Evolutionary conservation across 2,888 invertebrate species (phyloP).

Genomic region (Punctoribates punctum): DNA sequence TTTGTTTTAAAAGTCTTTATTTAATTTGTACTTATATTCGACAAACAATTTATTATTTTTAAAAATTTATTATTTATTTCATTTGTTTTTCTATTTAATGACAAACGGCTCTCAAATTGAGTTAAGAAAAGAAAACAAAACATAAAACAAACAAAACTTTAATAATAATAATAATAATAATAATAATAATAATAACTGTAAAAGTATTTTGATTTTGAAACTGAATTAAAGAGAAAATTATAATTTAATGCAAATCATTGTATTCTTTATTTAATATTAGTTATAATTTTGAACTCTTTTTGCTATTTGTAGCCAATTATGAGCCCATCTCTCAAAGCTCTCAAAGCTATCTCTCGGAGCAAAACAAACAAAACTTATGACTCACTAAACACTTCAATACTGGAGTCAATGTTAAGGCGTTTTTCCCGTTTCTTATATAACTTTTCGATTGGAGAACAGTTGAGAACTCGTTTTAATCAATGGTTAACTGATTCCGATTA

Average conservation of each 20-base stretch:
- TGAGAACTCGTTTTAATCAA: slow-evolving; percentile 27
- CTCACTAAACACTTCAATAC: slow-evolving; percentile 15
- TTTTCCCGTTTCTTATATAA: slow-evolving; percentile 17
- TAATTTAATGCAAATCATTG: slow-evolving; percentile 29
- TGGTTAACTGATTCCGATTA: slow-evolving; percentile 22
- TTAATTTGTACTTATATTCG: slow-evolving; percentile 24
- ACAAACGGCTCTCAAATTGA: slow-evolving; percentile 5
- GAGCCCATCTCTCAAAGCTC: not conserved
- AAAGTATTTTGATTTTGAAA: not conserved
- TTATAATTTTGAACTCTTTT: slow-evolving; percentile 1
- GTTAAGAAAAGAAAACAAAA: not conserved
- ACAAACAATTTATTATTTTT: slow-evolving; percentile 22
- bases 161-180: not conserved
- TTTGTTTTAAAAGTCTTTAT: slow-evolving; percentile 3
- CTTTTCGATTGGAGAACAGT: not conserved
- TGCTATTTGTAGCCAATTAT: slow-evolving; percentile 2
- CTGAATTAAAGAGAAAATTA: slow-evolving; percentile 32
- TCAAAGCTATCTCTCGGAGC: not conserved
- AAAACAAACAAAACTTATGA: not conserved
- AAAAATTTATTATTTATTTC: slow-evolving; percentile 19
- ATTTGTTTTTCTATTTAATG: slow-evolving; percentile 25
- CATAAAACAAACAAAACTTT: slow-evolving; percentile 11
- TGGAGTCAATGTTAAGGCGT: slow-evolving; percentile 24
- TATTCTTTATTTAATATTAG: not conserved
- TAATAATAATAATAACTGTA: slow-evolving; percentile 26